Base-by-base conservation (phyloP, 2,797 vertebrate species). In the Galago senegalensis region DNA sequence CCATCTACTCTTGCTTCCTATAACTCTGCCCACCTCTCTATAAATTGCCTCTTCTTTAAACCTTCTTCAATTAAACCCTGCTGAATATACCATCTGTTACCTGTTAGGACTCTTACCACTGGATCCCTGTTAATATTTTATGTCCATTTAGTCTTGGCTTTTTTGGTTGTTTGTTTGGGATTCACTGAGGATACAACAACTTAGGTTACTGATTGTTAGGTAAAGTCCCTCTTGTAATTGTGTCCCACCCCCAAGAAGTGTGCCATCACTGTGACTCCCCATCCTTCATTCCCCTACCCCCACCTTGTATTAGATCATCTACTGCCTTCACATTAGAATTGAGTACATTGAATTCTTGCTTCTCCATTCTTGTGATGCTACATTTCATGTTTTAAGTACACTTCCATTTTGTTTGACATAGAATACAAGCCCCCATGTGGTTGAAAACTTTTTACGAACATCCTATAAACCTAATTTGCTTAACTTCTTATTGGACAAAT, bases 381-480 rank as follows among this genome's bases (percentile, higher is more conserved):
- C 63, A 53, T 70, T 92, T 83, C 65, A 27, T 89, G 11, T 91
- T 88, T 76, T 77, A 84, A 82, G 31, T 91, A 31, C n/a, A 29
- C 3, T 79, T 89, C 87, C 14, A 56, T 80, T 93, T 91, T 82
- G 11, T 21, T 91, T 93, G 73, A 75, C 13, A 13, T 75, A 73
- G 65, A 65, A 46, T 92, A 80, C 25, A 31, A 81, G 25, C 69
- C 29, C 31, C n/a, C 31, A 21, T 87, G 31, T 79, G 73, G 46
- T 60, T 89, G 53, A 83, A 82, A 91, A 81, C 21, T 7, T 82
- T 90, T 94, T 91, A 73, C n/a, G 69, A 85, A 72, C 11, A 43
- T 91, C 37, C 69, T n/a, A 40, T 94, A 31, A 93, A 75, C 31
- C n/a, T 77, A 76, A 60, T 86, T 87, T 90, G 43, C 3, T 94